Percentiles rank a stretch among this genome's conserved stretches.
These are phyloP conservation scores for Andinoacara biseriatus DNA, from an alignment of 2,113 vertebrate genomes.

Conservation along the genomic window DNA sequence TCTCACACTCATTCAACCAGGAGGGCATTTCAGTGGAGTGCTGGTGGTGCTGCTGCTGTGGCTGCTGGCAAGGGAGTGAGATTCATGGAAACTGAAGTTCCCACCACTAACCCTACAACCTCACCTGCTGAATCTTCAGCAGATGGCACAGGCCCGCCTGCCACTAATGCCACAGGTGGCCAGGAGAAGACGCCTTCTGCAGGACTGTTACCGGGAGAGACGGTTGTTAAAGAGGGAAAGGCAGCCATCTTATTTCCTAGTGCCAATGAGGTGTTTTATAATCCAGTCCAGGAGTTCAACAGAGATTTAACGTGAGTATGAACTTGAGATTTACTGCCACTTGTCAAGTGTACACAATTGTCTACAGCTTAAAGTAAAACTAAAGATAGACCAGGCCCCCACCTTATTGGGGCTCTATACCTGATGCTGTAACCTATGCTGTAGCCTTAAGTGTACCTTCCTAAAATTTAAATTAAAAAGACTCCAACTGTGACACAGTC, in stretches of 20 bases:
- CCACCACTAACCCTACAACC: not conserved
- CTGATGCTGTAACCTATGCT: not conserved
- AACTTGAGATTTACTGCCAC: not conserved
- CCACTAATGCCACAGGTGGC: not conserved
- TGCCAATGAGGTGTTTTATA: conserved; percentile 93
- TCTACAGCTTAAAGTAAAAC: not conserved
- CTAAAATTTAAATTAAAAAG: not conserved
- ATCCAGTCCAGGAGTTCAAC: conserved; percentile 94
- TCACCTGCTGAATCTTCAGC: not conserved
- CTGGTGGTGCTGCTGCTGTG: not conserved
- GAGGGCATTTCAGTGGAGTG: not conserved
- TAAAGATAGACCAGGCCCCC: not conserved
- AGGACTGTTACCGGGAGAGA: conserved; percentile 75
- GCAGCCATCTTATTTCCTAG: conserved; percentile 87
- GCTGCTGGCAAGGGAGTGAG: conserved; percentile 5
- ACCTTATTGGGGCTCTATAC: not conserved
- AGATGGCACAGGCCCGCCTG: not conserved
- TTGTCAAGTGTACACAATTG: not conserved
- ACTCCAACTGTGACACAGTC: not conserved
- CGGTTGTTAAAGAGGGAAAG: conserved; percentile 85
- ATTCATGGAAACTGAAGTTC: conserved; percentile 50
- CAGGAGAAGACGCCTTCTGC: not conserved
- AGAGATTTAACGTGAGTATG: conserved; percentile 89
- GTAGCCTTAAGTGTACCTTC: not conserved
- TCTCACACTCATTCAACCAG: not conserved